Conservation (phyloP, 2,797 vertebrate species). For the Antrozous pallidus region DNA sequence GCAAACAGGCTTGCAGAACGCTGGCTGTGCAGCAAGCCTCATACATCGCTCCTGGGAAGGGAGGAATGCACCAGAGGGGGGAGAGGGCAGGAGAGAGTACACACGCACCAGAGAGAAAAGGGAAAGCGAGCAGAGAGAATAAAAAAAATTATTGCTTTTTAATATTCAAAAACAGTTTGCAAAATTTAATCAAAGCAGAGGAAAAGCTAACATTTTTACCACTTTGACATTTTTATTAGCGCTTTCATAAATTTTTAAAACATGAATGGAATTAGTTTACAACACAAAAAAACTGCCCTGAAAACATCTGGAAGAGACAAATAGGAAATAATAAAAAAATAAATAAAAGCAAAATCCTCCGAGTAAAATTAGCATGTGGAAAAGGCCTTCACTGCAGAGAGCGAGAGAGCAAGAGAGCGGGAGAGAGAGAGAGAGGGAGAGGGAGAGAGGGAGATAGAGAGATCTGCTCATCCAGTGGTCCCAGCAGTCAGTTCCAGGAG, state of each 20-base stretch:
- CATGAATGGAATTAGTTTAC: conserved; percentile 89
- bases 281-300: conserved; percentile 84
- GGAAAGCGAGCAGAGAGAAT: conserved; percentile 79
- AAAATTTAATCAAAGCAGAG: conserved; percentile 90
- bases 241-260: conserved; percentile 90
- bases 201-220: conserved; percentile 91
- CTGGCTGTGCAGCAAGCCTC: conserved; percentile 84
- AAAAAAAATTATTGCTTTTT: conserved; percentile 88
- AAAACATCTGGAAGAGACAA: conserved; percentile 89
- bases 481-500: conserved; percentile 8
- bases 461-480: conserved; percentile 39
- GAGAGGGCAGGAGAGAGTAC: conserved; percentile 70
- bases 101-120: conserved; percentile 48
- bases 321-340: conserved; percentile 84
- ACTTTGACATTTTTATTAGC: conserved; percentile 90
- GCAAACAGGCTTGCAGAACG: conserved; percentile 85
- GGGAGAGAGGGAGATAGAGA: no score
- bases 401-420: neutral
- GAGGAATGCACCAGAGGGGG: conserved; percentile 66
- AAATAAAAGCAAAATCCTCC: conserved; percentile 79
- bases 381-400: conserved; percentile 74
- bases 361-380: conserved; percentile 84
- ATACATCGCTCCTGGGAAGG: conserved; percentile 82
- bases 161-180: conserved; percentile 91
- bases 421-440: no score